These are phyloP conservation scores for Nysson spinosus DNA, from an alignment of 2,888 invertebrate species.

Conservation along the genomic window DNA sequence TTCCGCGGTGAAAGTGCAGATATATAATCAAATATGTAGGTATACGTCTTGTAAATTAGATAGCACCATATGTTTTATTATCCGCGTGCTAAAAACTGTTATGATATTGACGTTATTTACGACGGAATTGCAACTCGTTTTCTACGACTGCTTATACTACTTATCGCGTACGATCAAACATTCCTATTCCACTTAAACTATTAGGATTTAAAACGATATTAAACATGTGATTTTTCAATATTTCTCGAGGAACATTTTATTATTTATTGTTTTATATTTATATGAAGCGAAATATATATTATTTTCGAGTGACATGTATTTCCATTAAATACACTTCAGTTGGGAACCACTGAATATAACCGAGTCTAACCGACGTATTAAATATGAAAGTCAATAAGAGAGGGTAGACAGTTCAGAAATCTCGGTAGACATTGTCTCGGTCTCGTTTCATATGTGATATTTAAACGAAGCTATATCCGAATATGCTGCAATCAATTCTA, in stretches of 20 bases:
- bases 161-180: no score
- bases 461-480: constrained; percentile 51
- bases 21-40: background rate
- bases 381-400: constrained; percentile 59
- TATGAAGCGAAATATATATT: no score
- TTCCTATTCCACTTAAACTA: background rate
- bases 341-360: constrained; percentile 45
- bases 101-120: no score
- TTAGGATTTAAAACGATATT: background rate
- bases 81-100: no score
- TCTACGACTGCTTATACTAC: no score
- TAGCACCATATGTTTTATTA: background rate
- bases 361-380: constrained; percentile 57
- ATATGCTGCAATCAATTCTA: constrained; percentile 26
- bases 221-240: background rate
- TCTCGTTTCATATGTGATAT: constrained; percentile 54
- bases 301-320: no score
- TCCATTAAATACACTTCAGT: background rate
- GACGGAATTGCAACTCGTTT: no score
- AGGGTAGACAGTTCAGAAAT: constrained; percentile 55
- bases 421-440: constrained; percentile 63
- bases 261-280: background rate
- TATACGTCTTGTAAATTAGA: background rate
- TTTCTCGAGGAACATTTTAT: no score
- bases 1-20: constrained; percentile 23